Evolutionary conservation across 1,140 invertebrate species (phyloP).

Genomic region (Cydia strobilella): DNA sequence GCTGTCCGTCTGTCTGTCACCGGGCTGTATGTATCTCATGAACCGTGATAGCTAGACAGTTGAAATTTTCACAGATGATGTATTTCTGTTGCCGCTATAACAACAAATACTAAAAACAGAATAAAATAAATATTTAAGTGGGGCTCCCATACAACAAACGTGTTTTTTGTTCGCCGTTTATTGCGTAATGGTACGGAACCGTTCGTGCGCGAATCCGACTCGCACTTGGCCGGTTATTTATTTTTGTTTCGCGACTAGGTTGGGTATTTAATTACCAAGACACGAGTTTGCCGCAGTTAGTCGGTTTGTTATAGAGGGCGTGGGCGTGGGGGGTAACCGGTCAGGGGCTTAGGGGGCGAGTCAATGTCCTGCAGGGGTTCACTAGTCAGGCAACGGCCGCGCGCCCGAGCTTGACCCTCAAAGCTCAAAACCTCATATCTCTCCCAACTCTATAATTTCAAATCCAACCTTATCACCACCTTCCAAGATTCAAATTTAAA

Average conservation of each 20-base stretch:
- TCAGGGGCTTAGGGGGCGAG: conserved; percentile 26
- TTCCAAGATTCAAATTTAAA: not conserved
- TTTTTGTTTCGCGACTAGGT: not conserved
- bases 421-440: conserved; percentile 13
- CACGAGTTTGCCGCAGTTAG: not conserved
- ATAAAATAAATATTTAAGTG: too few species aligned
- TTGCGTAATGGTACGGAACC: too few species aligned
- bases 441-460: not conserved
- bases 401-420: conserved; percentile 20
- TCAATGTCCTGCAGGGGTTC: conserved; percentile 26
- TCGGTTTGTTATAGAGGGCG: not conserved
- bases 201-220: too few species aligned
- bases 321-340: conserved; percentile 28
- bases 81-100: too few species aligned
- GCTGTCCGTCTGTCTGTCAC: too few species aligned
- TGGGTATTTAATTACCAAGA: not conserved
- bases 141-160: too few species aligned
- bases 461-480: not conserved
- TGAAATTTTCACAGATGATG: too few species aligned
- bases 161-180: too few species aligned
- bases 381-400: conserved; percentile 17
- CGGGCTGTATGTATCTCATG: too few species aligned
- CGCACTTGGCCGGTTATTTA: too few species aligned
- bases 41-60: too few species aligned
- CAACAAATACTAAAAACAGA: too few species aligned